Percentiles rank a stretch among this genome's conserved stretches.
Evolutionary conservation across 2,113 vertebrate genomes (phyloP).

Genomic region (human): GRCh38 chr3:56886001-56886500

Average conservation of each 20-base stretch:
- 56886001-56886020: background rate
- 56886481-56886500: background rate
- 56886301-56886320: background rate
- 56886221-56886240: background rate
- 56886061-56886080: slow-evolving; percentile 20
- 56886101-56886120: background rate
- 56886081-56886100: background rate
- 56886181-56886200: background rate
- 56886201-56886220: background rate
- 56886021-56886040: background rate
- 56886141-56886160: background rate
- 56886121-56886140: background rate
- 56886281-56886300: background rate
- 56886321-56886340: background rate
- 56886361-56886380: background rate
- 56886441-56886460: background rate
- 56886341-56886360: background rate
- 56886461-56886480: background rate
- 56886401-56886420: background rate
- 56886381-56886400: background rate
- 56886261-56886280: background rate
- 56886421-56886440: no score
- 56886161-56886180: background rate
- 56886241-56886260: background rate
- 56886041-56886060: background rate